A percentile compares a stretch with the other conserved stretches of the same genome.
Evolutionary conservation across 2,888 invertebrate species (phyloP).

Genomic region (Drosophila peninsularis): DNA sequence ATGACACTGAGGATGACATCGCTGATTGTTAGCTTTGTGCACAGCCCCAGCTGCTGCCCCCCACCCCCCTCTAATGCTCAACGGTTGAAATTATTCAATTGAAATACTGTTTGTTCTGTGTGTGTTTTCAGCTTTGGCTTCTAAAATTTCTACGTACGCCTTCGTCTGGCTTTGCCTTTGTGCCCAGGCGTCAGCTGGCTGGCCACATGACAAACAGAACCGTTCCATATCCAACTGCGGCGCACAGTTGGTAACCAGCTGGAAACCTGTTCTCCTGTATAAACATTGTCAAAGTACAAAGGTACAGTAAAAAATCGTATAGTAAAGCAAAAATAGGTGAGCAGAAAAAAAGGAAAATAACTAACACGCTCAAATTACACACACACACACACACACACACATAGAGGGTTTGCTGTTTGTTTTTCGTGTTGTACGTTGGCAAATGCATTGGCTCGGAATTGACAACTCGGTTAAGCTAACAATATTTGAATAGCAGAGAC

Average conservation of each 20-base stretch:
- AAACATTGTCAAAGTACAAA: constrained; percentile 64
- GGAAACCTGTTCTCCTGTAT: constrained; percentile 54
- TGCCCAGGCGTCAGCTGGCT: constrained; percentile 49
- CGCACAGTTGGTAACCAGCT: constrained; percentile 32
- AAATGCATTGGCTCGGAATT: constrained; percentile 72
- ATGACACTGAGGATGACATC: constrained; percentile 15
- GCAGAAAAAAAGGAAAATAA: constrained; percentile 20
- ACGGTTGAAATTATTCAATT: constrained; percentile 65
- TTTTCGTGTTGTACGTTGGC: constrained; percentile 52
- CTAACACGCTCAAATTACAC: constrained; percentile 41
- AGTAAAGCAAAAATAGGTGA: neutral
- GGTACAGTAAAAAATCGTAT: constrained; percentile 13
- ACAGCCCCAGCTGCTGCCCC: neutral
- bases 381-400: constrained; percentile 17
- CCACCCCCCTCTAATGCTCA: neutral
- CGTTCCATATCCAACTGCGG: constrained; percentile 32
- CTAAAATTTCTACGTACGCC: constrained; percentile 40
- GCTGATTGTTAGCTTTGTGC: constrained; percentile 43
- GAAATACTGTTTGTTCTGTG: constrained; percentile 69
- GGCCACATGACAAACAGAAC: constrained; percentile 63
- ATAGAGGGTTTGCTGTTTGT: constrained; percentile 48
- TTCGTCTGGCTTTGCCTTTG: constrained; percentile 34
- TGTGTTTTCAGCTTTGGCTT: constrained; percentile 26
- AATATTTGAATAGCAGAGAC: constrained; percentile 68
- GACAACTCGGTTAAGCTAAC: constrained; percentile 75